phyloP scores from a whole-genome alignment of 2,113 vertebrate species.

The Atractosteus spatula region DNA sequence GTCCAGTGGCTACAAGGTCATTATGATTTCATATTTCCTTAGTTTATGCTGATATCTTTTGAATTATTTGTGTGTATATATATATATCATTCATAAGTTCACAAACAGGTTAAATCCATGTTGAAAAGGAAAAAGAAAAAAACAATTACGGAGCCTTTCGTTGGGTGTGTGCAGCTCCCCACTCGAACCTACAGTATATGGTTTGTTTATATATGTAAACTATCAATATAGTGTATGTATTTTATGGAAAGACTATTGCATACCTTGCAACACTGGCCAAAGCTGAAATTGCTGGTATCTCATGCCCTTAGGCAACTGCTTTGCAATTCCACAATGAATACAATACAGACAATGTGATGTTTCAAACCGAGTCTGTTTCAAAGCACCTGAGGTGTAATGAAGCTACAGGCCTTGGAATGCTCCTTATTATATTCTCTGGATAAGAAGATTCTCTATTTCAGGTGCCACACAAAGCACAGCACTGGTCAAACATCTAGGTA shows the following conservation, averaged over 20 bases:
- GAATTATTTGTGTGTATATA: too few species aligned
- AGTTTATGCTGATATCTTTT: too few species aligned
- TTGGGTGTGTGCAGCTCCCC: too few species aligned
- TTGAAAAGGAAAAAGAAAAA: too few species aligned
- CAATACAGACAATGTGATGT: constrained; percentile 46
- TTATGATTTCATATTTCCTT: too few species aligned
- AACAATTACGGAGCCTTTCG: too few species aligned
- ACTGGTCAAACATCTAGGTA: background rate
- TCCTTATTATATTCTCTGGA: constrained; percentile 72
- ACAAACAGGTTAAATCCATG: too few species aligned
- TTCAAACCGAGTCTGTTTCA: constrained; percentile 52
- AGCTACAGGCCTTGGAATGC: constrained; percentile 69
- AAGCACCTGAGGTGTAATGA: constrained; percentile 68
- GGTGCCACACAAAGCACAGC: background rate
- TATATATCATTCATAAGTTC: too few species aligned
- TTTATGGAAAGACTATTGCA: constrained; percentile 64
- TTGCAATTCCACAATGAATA: constrained; percentile 71
- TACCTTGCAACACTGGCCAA: constrained; percentile 59
- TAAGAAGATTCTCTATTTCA: constrained; percentile 11
- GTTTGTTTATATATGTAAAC: too few species aligned
- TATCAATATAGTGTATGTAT: constrained; percentile 43
- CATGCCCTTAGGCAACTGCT: constrained; percentile 70
- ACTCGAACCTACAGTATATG: too few species aligned
- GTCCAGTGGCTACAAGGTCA: too few species aligned
- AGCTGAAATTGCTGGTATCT: constrained; percentile 62